phyloP scores from a whole-genome alignment of 2,797 vertebrate species.

The Neomorphus geoffroyi region DNA sequence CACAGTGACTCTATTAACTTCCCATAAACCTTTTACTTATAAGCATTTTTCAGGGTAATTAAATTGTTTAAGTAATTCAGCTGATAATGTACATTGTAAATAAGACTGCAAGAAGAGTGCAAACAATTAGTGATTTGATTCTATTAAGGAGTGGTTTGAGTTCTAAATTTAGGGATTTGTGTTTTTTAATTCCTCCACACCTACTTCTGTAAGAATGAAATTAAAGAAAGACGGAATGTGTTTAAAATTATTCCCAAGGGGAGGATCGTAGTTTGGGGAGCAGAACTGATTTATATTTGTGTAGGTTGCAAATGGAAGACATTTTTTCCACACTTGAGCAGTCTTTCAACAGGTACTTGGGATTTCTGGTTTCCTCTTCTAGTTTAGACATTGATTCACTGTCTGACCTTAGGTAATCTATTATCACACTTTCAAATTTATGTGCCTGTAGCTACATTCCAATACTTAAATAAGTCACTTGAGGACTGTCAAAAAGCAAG shows the following conservation, averaged over 20 bases:
- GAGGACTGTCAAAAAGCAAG: neutral
- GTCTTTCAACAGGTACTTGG: neutral
- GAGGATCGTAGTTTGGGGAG: neutral
- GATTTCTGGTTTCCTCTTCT: neutral
- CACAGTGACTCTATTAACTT: neutral
- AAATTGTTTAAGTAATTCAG: neutral
- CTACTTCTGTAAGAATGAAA: neutral
- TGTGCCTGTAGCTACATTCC: neutral
- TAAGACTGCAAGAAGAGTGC: neutral
- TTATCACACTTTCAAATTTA: neutral
- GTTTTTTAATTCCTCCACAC: neutral
- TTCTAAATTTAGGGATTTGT: neutral
- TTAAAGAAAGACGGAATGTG: neutral
- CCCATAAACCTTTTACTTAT: neutral
- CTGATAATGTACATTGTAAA: neutral
- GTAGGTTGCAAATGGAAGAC: neutral
- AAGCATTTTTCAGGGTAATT: slow-evolving; percentile 3
- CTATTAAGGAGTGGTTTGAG: neutral
- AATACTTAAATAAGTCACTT: neutral
- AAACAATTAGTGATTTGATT: neutral
- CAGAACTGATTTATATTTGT: neutral
- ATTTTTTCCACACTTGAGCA: neutral
- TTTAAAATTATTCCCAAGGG: neutral
- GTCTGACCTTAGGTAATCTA: neutral
- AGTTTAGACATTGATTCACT: slow-evolving; percentile 2